A percentile compares a stretch with the other conserved stretches of the same genome.
Evolutionary conservation across 2,797 vertebrate genomes (phyloP).

Genomic region (Crenichthys baileyi): DNA sequence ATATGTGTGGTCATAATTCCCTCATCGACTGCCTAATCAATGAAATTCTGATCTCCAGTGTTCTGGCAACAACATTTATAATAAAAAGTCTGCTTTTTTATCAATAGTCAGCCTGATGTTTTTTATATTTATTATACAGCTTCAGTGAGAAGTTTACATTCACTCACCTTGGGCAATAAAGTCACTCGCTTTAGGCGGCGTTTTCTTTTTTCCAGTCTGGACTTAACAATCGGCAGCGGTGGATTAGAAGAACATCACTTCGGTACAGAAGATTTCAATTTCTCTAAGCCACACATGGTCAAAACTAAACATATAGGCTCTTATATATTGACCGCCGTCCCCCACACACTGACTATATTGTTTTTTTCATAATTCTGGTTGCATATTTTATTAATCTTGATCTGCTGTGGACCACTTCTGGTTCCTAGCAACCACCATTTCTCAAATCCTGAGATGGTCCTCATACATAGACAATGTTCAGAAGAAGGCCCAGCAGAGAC

Average conservation of each 20-base stretch:
- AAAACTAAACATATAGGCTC: too few relatives aligned
- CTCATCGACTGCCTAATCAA: neutral
- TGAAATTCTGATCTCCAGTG: conserved; percentile 13
- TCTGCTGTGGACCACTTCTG: too few relatives aligned
- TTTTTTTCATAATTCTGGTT: too few relatives aligned
- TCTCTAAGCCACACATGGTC: neutral
- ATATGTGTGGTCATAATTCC: neutral
- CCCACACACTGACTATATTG: neutral
- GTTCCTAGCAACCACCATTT: too few relatives aligned
- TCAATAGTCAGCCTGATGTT: conserved; percentile 19
- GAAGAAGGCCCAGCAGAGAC: too few relatives aligned
- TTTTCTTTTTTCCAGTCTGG: neutral
- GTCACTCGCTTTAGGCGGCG: neutral
- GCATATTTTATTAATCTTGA: too few relatives aligned
- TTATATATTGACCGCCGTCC: too few relatives aligned
- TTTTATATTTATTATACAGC: neutral
- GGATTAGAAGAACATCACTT: neutral
- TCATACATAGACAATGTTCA: too few relatives aligned
- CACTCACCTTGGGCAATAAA: neutral
- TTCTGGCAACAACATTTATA: conserved; percentile 27
- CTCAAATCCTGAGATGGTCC: too few relatives aligned
- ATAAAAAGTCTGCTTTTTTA: conserved; percentile 23
- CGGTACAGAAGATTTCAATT: neutral
- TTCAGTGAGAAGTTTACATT: neutral
- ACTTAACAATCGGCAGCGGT: neutral